These are phyloP conservation scores for Acleris laterana DNA, from an alignment of 2,888 invertebrate species.

Conservation along the genomic window DNA sequence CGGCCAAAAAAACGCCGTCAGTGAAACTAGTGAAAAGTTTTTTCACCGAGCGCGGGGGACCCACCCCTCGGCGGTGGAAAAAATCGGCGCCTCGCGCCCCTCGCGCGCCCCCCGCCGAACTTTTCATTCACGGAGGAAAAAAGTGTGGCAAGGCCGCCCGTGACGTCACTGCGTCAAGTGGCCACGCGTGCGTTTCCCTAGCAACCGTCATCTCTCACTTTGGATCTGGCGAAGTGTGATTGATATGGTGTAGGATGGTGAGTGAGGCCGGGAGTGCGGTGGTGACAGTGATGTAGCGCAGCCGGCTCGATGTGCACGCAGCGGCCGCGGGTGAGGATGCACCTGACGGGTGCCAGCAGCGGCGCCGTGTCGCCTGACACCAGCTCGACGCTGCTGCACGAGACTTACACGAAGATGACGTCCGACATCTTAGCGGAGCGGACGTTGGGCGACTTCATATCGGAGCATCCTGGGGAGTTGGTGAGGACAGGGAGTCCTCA, in stretches of 20 bases:
- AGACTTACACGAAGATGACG: constrained; percentile 94
- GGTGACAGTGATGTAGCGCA: constrained; percentile 69
- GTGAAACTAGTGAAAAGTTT: constrained; percentile 84
- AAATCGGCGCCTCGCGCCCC: constrained; percentile 79
- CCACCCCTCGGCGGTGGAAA: constrained; percentile 78
- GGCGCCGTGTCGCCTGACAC: constrained; percentile 88
- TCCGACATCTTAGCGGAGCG: constrained; percentile 95
- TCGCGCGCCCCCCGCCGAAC: constrained; percentile 83
- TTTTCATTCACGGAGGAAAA: constrained; percentile 86
- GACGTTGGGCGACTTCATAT: constrained; percentile 93
- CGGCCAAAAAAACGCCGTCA: constrained; percentile 80
- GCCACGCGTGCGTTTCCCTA: constrained; percentile 79
- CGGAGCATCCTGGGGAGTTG: constrained; percentile 96
- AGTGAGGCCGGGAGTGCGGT: constrained; percentile 58
- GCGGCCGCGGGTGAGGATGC: constrained; percentile 82
- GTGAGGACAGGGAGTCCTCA: constrained; percentile 97
- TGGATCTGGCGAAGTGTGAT: constrained; percentile 43
- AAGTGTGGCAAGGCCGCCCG: constrained; percentile 84
- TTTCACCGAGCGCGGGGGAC: constrained; percentile 76
- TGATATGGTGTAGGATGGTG: constrained; percentile 51
- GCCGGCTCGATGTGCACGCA: constrained; percentile 80
- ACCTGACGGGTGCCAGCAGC: constrained; percentile 78
- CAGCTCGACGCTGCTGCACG: constrained; percentile 89
- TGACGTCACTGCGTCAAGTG: constrained; percentile 83
- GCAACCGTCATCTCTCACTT: constrained; percentile 69